phyloP scores from a whole-genome alignment of 2,888 invertebrate genomes.

The Theodoxus fluviatilis region DNA sequence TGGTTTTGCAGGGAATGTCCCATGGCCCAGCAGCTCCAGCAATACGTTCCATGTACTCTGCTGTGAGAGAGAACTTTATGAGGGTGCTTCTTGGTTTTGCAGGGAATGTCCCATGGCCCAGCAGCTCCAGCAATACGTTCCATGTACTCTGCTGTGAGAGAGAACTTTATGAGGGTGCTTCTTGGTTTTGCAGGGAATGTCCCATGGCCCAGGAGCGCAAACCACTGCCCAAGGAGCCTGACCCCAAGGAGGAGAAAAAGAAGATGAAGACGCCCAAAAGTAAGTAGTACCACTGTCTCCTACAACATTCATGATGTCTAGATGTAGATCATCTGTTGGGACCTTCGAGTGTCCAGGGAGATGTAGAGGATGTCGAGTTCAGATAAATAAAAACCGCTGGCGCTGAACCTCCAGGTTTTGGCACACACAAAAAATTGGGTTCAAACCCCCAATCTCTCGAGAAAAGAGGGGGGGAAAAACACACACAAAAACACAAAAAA shows the following conservation, averaged over 20 bases:
- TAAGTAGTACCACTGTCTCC: conserved; percentile 28
- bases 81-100: neutral
- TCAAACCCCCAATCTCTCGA: too few species aligned
- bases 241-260: conserved; percentile 46
- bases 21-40: too few species aligned
- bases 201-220: conserved; percentile 53
- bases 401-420: too few species aligned
- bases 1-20: neutral
- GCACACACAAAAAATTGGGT: too few species aligned
- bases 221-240: conserved; percentile 59
- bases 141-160: too few species aligned
- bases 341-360: too few species aligned
- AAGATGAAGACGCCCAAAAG: conserved; percentile 55
- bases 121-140: conserved; percentile 47
- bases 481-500: too few species aligned
- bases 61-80: neutral
- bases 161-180: neutral
- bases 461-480: too few species aligned
- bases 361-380: too few species aligned
- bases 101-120: conserved; percentile 35
- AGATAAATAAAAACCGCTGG: too few species aligned
- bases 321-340: neutral
- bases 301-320: neutral
- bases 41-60: too few species aligned
- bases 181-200: conserved; percentile 38